Conservation (phyloP, 1,140 invertebrate genomes). For the Pogonomyrmex barbatus region DNA sequence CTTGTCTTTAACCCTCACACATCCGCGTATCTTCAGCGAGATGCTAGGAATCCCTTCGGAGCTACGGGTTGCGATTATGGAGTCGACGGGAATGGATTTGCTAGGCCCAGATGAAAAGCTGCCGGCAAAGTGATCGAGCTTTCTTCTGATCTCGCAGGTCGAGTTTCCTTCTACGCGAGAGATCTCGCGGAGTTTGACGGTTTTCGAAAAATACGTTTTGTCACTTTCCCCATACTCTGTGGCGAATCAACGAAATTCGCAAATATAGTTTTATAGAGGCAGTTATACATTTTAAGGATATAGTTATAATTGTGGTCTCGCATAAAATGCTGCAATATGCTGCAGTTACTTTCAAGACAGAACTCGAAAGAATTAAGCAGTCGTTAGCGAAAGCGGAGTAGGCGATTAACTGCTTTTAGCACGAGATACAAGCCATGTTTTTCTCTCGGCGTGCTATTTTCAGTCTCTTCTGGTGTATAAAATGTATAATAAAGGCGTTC, state of each 20-base stretch:
- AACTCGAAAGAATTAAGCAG: conserved; percentile 41
- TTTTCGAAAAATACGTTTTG: conserved; percentile 15
- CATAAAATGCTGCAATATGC: conserved; percentile 19
- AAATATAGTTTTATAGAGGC: not conserved
- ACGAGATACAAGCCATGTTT: conserved; percentile 27
- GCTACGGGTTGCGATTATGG: conserved; percentile 55
- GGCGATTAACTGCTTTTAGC: conserved; percentile 35
- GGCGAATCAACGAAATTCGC: not conserved
- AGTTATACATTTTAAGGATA: not conserved
- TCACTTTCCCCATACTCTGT: not conserved
- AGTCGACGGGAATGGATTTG: conserved; percentile 62
- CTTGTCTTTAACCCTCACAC: conserved; percentile 46
- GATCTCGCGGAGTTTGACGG: conserved; percentile 30
- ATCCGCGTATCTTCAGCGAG: conserved; percentile 9
- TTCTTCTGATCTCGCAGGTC: conserved; percentile 46
- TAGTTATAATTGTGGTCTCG: conserved; percentile 10
- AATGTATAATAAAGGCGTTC: conserved; percentile 53
- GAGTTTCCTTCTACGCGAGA: conserved; percentile 1
- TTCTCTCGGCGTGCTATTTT: conserved; percentile 11
- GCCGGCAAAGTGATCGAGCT: conserved; percentile 55
- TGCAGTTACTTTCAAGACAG: not conserved
- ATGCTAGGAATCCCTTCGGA: conserved; percentile 31
- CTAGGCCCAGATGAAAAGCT: conserved; percentile 55
- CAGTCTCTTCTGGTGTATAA: conserved; percentile 22
- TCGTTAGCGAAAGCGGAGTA: conserved; percentile 20